Evolutionary conservation across 1,140 invertebrate species (phyloP), one percentile per base, ranked within the genome.

Genomic region (Aphaenogaster rudis): DNA sequence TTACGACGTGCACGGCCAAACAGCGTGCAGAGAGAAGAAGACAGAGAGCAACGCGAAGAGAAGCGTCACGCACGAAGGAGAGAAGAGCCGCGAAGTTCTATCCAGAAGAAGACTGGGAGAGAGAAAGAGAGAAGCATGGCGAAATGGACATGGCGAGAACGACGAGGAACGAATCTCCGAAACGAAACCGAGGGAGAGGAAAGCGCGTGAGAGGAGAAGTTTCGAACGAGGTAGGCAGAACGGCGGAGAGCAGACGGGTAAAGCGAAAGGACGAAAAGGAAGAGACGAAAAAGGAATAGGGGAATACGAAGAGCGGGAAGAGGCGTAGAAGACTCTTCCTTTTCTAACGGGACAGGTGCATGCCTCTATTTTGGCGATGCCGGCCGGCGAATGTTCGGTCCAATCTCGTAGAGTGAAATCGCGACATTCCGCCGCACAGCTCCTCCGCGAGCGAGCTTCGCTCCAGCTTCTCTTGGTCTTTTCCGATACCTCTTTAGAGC

Each of bases 301-400:
- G 63, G 33, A 5, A 57, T 28, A 80, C 45, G 78, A 36, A 80
- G 84, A 74, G 72, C 17, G 13, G 42, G 36, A 42, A 48, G 66
- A 69, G 21, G 69, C 63, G 48, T 54, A 74, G 33, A 67, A 63
- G 69, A 76, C 61, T 92, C 59, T 82, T 89, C 89, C 69, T 86
- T 93, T 92, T 91, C 81, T 90, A 39, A 1, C 21, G 61, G 85
- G 84, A 90, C 88, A 92, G 91, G 88, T 88, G 89, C 86, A 88
- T 33, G 86, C 86, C 80, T 80, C 88, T 89, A 92, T 92, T 88
- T 92, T 77, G 81, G 86, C 82, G 69, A 78, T 84, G 57, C 66
- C 36, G 54, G 42, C 8, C 67, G 63, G 86, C 77, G 67, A 90
- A 90, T 87, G 84, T 87, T 86, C 90, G 54, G 78, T 88, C 87